Evolutionary conservation across 2,888 invertebrate genomes (phyloP).

Genomic region (Syrphus vitripennis): DNA sequence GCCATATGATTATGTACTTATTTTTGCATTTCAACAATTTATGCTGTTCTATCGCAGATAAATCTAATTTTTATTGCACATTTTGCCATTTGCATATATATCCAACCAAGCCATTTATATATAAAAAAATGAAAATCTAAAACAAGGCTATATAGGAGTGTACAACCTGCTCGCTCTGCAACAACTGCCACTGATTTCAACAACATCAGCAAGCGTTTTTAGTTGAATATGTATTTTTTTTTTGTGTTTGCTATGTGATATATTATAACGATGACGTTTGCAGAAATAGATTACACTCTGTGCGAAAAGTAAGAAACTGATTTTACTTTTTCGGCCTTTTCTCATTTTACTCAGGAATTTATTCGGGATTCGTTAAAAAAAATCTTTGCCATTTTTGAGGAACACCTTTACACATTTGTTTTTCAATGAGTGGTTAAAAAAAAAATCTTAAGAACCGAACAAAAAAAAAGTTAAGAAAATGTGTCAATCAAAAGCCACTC

Average conservation of each 20-base stretch:
- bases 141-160: conserved; percentile 36
- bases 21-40: conserved; percentile 63
- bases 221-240: neutral
- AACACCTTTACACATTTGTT: too few relatives aligned
- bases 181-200: conserved; percentile 41
- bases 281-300: neutral
- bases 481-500: too few relatives aligned
- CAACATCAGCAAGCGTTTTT: conserved; percentile 14
- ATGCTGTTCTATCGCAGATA: conserved; percentile 58
- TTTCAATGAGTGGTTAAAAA: too few relatives aligned
- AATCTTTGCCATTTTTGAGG: too few relatives aligned
- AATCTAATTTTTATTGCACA: conserved; percentile 68
- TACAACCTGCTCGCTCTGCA: conserved; percentile 50
- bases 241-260: neutral
- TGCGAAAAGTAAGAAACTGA: neutral
- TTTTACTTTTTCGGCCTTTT: too few relatives aligned
- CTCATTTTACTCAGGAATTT: too few relatives aligned
- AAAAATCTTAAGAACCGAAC: too few relatives aligned
- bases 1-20: conserved; percentile 58
- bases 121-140: neutral
- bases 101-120: conserved; percentile 17
- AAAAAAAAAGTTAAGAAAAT: too few relatives aligned
- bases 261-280: neutral
- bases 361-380: too few relatives aligned
- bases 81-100: conserved; percentile 68